phyloP scores from a whole-genome alignment of 1,140 invertebrate genomes.

The Theocolax elegans region DNA sequence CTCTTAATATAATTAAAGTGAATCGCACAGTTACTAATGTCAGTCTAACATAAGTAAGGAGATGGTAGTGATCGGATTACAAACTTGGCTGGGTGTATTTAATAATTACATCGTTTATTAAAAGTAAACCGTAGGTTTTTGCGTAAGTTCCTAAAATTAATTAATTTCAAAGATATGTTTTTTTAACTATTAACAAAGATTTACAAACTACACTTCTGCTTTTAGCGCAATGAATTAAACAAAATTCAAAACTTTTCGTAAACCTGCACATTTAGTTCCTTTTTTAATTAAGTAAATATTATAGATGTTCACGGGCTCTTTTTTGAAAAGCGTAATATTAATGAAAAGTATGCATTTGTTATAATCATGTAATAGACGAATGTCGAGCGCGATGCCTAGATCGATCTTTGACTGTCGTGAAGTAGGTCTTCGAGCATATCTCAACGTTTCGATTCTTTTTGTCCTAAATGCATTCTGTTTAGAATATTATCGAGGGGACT shows the following conservation, averaged over 20 bases:
- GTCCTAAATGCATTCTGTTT: constrained; percentile 6
- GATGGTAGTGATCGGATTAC: constrained; percentile 4
- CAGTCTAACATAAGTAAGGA: constrained; percentile 20
- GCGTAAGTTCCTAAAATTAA: constrained; percentile 34
- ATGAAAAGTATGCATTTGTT: constrained; percentile 34
- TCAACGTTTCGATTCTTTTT: constrained; percentile 25
- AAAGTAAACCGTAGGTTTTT: constrained; percentile 3
- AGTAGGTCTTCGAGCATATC: constrained; percentile 29
- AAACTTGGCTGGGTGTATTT: constrained; percentile 25
- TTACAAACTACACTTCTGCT: constrained; percentile 20
- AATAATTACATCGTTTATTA: constrained; percentile 27
- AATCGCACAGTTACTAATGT: constrained; percentile 15
- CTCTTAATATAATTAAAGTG: constrained; percentile 11
- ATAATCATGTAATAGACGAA: constrained; percentile 24
- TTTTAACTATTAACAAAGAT: background rate
- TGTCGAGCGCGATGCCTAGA: background rate
- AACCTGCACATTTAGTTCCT: constrained; percentile 29
- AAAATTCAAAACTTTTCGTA: constrained; percentile 25
- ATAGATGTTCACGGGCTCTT: constrained; percentile 26
- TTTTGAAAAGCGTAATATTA: constrained; percentile 18
- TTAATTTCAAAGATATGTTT: background rate
- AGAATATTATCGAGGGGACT: constrained; percentile 10
- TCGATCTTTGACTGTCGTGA: constrained; percentile 12
- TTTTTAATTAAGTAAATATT: constrained; percentile 24
- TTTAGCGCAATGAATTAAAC: constrained; percentile 17